Evolutionary conservation across 2,113 vertebrate genomes (phyloP).

Genomic region (Anser brachyrhynchus): DNA sequence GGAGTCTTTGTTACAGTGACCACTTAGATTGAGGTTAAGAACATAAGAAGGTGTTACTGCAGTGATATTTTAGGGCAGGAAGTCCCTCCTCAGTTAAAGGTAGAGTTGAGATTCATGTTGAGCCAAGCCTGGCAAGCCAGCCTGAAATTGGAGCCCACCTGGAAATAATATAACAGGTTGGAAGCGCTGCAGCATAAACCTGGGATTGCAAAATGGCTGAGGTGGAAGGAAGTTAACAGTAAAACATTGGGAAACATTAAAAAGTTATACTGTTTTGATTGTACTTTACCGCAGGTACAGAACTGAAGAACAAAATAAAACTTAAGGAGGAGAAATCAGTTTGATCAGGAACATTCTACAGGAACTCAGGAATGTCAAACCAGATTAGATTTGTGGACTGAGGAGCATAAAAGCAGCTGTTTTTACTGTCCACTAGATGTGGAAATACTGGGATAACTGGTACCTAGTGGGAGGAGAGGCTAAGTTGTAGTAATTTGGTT

Average conservation of each 20-base stretch:
- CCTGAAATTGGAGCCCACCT: conserved; percentile 16
- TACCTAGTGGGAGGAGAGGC: neutral
- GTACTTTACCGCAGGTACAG: neutral
- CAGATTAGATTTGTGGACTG: neutral
- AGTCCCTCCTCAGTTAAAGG: conserved; percentile 1
- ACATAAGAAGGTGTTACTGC: neutral
- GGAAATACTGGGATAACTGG: conserved; percentile 15
- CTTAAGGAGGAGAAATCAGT: neutral
- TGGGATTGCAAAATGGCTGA: neutral
- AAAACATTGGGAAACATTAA: neutral
- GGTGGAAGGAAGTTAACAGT: conserved; percentile 16
- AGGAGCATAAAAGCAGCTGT: neutral
- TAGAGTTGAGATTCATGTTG: neutral
- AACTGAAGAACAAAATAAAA: neutral
- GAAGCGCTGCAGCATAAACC: neutral
- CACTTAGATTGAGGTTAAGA: neutral
- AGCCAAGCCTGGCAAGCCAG: conserved; percentile 30
- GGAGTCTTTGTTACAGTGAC: neutral
- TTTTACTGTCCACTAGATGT: conserved; percentile 10
- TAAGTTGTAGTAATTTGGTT: neutral
- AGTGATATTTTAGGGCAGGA: neutral
- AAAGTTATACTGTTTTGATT: neutral
- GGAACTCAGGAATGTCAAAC: neutral
- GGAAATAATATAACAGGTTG: conserved; percentile 5
- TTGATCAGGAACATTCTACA: neutral